Evolutionary conservation across 1,140 invertebrate species (phyloP).

Genomic region (Drosophila paulistorum): DNA sequence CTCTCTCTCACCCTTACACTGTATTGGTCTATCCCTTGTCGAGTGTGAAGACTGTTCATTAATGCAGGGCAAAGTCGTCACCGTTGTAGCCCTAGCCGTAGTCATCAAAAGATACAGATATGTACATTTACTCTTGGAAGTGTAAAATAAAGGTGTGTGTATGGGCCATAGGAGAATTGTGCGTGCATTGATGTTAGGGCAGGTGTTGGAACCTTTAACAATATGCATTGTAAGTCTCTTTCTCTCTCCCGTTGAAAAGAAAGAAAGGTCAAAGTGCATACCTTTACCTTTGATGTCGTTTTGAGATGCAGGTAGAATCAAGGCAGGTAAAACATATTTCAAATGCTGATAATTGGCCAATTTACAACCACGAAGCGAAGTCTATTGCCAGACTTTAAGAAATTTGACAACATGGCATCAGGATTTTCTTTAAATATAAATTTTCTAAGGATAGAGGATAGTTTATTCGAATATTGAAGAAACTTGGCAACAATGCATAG

Average conservation of each 20-base stretch:
- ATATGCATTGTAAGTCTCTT: constrained; percentile 58
- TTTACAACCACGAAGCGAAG: constrained; percentile 51
- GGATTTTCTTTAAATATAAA: too few relatives aligned
- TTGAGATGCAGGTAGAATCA: constrained; percentile 55
- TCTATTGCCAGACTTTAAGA: constrained; percentile 50
- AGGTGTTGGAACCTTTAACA: constrained; percentile 58
- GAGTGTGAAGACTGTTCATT: constrained; percentile 76
- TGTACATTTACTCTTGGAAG: constrained; percentile 44
- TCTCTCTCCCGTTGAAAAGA: constrained; percentile 21
- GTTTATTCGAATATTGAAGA: not conserved
- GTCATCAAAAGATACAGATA: constrained; percentile 52
- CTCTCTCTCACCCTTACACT: not conserved
- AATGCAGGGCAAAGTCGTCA: constrained; percentile 42
- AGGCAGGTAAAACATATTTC: constrained; percentile 74
- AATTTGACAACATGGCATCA: constrained; percentile 39
- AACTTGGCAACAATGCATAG: constrained; percentile 16
- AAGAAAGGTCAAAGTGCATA: constrained; percentile 73
- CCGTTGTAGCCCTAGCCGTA: constrained; percentile 1
- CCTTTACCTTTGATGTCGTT: constrained; percentile 31
- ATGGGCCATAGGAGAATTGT: constrained; percentile 51
- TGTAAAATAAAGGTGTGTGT: constrained; percentile 79
- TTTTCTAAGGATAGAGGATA: not conserved
- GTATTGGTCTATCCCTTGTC: not conserved
- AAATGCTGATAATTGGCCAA: constrained; percentile 80
- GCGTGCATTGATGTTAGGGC: constrained; percentile 60